A percentile compares a stretch with the other conserved stretches of the same genome.
phyloP scores from a whole-genome alignment of 2,113 vertebrate species.

The Microtus ochrogaster region DNA sequence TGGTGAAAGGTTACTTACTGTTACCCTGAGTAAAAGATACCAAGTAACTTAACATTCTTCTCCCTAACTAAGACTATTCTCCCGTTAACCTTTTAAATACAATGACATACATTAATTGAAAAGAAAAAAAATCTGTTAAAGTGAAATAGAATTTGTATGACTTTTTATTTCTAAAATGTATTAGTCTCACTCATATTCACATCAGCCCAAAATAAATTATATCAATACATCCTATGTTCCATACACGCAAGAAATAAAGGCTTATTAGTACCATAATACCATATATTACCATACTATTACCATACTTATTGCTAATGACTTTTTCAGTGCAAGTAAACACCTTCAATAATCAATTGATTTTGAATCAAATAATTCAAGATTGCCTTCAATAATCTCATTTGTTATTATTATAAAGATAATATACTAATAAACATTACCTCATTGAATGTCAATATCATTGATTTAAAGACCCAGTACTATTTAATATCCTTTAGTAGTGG shows the following conservation, averaged over 20 bases:
- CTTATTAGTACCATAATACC: slow-evolving; percentile 4
- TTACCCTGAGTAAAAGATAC: slow-evolving; percentile 56
- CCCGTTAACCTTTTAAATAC: slow-evolving; percentile 83
- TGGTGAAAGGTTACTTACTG: slow-evolving; percentile 80
- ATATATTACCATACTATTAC: background rate
- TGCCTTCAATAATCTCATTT: background rate
- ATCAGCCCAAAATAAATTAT: background rate
- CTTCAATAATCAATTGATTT: background rate
- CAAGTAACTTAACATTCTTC: slow-evolving; percentile 57
- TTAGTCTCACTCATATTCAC: slow-evolving; percentile 21
- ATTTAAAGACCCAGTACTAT: background rate
- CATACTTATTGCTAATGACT: background rate
- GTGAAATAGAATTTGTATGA: slow-evolving; percentile 72
- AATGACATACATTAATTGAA: slow-evolving; percentile 81
- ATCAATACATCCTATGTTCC: background rate
- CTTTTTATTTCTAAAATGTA: slow-evolving; percentile 75
- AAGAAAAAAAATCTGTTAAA: slow-evolving; percentile 48
- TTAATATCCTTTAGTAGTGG: slow-evolving; percentile 1
- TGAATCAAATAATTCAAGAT: background rate
- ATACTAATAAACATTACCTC: slow-evolving; percentile 15
- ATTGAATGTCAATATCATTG: background rate
- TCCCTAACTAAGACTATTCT: slow-evolving; percentile 71
- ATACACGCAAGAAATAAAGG: background rate
- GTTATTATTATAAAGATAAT: slow-evolving; percentile 20
- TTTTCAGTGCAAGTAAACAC: background rate